phyloP scores from a whole-genome alignment of 2,888 invertebrate genomes.

The Bellardia pandia region DNA sequence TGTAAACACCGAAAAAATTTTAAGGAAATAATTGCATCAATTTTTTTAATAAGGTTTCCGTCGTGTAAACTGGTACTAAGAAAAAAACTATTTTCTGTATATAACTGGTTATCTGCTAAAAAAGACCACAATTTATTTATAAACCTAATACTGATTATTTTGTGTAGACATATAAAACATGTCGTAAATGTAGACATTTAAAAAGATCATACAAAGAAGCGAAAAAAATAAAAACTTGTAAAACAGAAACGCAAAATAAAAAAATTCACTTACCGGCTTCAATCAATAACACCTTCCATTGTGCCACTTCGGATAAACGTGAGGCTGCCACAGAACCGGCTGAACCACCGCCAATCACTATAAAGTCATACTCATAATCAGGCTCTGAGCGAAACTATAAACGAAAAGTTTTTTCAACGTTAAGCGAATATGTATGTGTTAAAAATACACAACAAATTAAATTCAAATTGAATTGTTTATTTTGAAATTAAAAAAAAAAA shows the following conservation, averaged over 20 bases:
- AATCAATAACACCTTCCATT: constrained; percentile 84
- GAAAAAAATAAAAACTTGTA: background rate
- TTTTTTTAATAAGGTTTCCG: no score
- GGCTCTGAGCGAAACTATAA: constrained; percentile 83
- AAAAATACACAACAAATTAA: constrained; percentile 6
- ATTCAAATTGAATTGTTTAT: constrained; percentile 36
- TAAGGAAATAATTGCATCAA: no score
- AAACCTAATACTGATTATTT: constrained; percentile 14
- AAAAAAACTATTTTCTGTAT: background rate
- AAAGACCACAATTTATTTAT: background rate
- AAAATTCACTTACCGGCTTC: constrained; percentile 83
- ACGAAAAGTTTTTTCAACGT: constrained; percentile 32
- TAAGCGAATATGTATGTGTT: background rate
- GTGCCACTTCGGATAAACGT: constrained; percentile 83
- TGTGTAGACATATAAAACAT: constrained; percentile 22
- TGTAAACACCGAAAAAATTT: no score
- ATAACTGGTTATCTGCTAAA: background rate
- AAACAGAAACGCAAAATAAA: background rate
- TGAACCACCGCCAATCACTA: constrained; percentile 84
- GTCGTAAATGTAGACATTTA: constrained; percentile 18
- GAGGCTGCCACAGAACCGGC: constrained; percentile 84
- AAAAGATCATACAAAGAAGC: background rate
- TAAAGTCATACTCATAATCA: constrained; percentile 84
- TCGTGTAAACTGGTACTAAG: no score
- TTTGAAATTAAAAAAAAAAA: constrained; percentile 8